Evolutionary conservation across 64 coral and sea anemone species (phyloP).

Genomic region (Montipora capricornis): DNA sequence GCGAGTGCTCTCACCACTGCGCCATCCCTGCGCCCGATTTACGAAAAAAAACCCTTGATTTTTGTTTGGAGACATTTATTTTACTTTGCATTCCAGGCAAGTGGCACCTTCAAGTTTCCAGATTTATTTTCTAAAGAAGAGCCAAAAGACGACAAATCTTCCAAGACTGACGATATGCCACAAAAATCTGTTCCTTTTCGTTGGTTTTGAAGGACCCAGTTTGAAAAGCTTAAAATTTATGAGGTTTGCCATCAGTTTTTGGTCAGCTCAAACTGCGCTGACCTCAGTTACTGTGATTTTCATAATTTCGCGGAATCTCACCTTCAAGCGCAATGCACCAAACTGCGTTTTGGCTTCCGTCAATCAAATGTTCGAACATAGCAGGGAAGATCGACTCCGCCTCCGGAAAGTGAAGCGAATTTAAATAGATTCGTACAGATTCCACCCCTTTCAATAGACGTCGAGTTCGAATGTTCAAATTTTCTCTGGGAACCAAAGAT

Average conservation of each 20-base stretch:
- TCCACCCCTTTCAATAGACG: too few species aligned
- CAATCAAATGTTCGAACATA: too few species aligned
- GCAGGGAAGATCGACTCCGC: too few species aligned
- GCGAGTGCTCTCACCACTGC: too few species aligned
- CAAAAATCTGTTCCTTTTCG: not conserved
- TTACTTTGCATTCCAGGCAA: constrained; percentile 35
- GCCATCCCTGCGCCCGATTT: too few species aligned
- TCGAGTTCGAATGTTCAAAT: too few species aligned
- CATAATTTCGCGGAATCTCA: too few species aligned
- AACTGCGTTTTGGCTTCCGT: too few species aligned
- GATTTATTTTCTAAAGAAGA: constrained; percentile 68
- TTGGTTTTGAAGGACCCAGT: constrained; percentile 19
- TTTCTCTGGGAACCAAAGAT: too few species aligned
- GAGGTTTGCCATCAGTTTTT: constrained; percentile 5
- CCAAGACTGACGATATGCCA: not conserved
- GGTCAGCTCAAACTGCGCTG: not conserved
- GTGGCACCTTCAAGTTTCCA: constrained; percentile 64
- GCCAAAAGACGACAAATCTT: constrained; percentile 31
- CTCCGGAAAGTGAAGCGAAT: too few species aligned
- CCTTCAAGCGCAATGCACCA: too few species aligned
- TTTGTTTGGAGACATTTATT: not conserved
- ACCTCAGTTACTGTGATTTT: constrained; percentile 5
- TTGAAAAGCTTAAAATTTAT: not conserved
- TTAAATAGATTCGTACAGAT: too few species aligned
- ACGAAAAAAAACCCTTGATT: not conserved